Evolutionary conservation across 2,113 vertebrate species (phyloP), one percentile per base, ranked within the genome.

Genomic region (Austrofundulus limnaeus): DNA sequence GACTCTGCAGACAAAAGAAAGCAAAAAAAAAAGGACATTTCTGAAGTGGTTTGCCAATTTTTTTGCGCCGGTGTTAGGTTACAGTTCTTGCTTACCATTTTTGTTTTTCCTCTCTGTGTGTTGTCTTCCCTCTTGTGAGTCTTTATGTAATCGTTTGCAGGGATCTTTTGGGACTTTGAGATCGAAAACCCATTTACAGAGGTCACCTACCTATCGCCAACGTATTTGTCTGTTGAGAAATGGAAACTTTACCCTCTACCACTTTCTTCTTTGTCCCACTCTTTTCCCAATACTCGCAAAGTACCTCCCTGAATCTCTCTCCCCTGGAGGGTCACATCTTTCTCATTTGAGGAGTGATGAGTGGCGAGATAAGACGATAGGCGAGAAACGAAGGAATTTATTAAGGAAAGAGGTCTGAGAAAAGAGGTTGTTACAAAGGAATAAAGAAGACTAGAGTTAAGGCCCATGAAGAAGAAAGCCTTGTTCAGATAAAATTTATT

Each of bases 181-280:
- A 89, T 91, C 86, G 89, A 92, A 91, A 89, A 87, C 84, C 87
- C 85, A 90, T 92, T 90, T 90, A 82, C 85, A 70, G 77, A 87
- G 90, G 85, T 88, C 87, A 87, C 85, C 81, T 68, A 73, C 72
- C 48, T 85, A 80, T 80, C 83, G 81, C 85, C 88, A 70, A 71
- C 60, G 77, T 82, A 84, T 92, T 87, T 88, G 84, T 88, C 88
- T 85, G 85, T 86, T 70, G 80, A 79, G 84, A 89, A 90, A 92
- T 91, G 82, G 86, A 92, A 91, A 88, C 85, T 81, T 77, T 81
- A 81, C 77, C 84, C 85, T 76, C 68, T 66, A 58, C 77, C 41
- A 21, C 67, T 77, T 64, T 66, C 72, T 70, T 57, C 49, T 43
- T 58, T 46, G 45, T 37, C n/a, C 19, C 4, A 37, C 42, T 45